A percentile compares a stretch with the other conserved stretches of the same genome.
Conservation (phyloP, 1,140 invertebrate genomes). For the Apis cerana region DNA sequence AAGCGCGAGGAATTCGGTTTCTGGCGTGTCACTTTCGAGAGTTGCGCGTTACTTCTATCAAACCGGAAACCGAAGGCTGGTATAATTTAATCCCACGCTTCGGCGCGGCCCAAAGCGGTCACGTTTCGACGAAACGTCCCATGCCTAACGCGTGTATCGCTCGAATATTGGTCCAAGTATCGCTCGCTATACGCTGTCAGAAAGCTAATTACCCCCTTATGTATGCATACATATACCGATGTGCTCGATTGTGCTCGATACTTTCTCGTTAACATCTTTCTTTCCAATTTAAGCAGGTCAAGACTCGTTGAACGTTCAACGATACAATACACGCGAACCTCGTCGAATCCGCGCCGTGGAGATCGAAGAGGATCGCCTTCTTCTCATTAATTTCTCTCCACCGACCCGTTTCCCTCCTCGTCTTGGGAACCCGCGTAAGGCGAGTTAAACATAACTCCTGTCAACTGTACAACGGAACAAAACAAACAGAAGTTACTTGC, state of each 20-base stretch:
- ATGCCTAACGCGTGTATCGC: conserved; percentile 6
- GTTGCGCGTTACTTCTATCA: conserved; percentile 17
- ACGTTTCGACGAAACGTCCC: conserved; percentile 37
- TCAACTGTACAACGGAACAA: conserved; percentile 54
- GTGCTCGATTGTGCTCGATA: conserved; percentile 30
- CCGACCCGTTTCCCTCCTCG: conserved; percentile 3
- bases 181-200: conserved; percentile 4
- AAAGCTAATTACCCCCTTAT: conserved; percentile 45
- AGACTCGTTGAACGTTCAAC: too few species aligned
- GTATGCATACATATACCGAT: background rate
- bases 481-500: conserved; percentile 63
- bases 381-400: conserved; percentile 26
- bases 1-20: background rate
- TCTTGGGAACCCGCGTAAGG: conserved; percentile 32
- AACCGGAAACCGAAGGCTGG: conserved; percentile 39
- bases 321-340: too few species aligned
- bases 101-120: background rate
- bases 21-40: background rate
- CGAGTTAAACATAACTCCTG: conserved; percentile 61
- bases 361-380: too few species aligned
- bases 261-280: too few species aligned
- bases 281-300: too few species aligned
- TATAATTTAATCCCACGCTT: conserved; percentile 39
- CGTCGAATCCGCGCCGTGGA: too few species aligned
- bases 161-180: conserved; percentile 13